Evolutionary conservation across 2,888 invertebrate genomes (phyloP).

Genomic region (Caenorhabditis wallacei): DNA sequence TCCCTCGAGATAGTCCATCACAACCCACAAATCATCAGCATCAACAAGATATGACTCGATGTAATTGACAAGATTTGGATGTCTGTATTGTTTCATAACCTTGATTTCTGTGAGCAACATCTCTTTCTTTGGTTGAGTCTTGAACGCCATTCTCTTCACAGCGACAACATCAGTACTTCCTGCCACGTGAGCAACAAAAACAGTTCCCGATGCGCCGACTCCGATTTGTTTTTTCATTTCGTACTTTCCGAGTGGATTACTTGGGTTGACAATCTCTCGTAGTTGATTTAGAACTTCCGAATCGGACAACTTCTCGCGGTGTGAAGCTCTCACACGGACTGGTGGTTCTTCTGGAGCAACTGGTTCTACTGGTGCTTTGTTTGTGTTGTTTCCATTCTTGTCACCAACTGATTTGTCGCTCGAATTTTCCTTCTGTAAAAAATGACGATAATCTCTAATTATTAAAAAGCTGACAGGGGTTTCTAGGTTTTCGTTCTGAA

Average conservation of each 20-base stretch:
- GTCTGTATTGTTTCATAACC: slow-evolving; percentile 93
- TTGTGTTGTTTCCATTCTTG: slow-evolving; percentile 41
- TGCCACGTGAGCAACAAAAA: slow-evolving; percentile 85
- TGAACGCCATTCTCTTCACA: slow-evolving; percentile 95
- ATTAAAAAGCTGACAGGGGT: no score
- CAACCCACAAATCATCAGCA: slow-evolving; percentile 94
- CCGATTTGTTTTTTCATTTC: slow-evolving; percentile 91
- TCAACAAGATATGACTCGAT: slow-evolving; percentile 86
- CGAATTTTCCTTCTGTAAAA: slow-evolving; percentile 72
- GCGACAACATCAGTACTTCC: slow-evolving; percentile 96
- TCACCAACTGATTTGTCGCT: slow-evolving; percentile 48
- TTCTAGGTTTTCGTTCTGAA: neutral
- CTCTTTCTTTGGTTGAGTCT: slow-evolving; percentile 96
- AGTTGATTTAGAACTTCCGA: slow-evolving; percentile 75
- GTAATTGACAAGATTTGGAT: slow-evolving; percentile 96
- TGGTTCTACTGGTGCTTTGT: slow-evolving; percentile 25
- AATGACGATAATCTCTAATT: neutral
- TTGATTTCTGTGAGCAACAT: slow-evolving; percentile 94
- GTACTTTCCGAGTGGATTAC: slow-evolving; percentile 91
- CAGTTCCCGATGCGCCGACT: slow-evolving; percentile 87
- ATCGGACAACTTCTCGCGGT: slow-evolving; percentile 74
- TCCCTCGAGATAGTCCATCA: slow-evolving; percentile 94
- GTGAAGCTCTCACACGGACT: slow-evolving; percentile 71
- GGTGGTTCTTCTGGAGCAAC: slow-evolving; percentile 56
- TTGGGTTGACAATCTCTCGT: slow-evolving; percentile 84